Base-by-base conservation (phyloP, 2,888 invertebrate species). In the Mesorhabditis belari region DNA sequence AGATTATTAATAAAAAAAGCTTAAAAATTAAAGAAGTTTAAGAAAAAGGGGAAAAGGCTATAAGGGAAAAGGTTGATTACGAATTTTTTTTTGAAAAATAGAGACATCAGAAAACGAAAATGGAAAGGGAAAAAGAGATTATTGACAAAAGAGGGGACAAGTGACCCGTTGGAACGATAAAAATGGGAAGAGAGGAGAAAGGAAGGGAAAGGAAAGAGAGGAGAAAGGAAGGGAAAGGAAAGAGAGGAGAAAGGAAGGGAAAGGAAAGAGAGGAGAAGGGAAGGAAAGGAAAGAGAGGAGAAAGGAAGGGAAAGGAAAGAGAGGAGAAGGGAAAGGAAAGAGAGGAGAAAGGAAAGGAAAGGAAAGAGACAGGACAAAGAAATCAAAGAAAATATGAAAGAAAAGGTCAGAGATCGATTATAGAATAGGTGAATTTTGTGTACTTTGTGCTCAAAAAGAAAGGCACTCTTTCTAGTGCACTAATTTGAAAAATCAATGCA, bases 21-120 rank as follows among this genome's bases (percentile, higher is more conserved):
- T n/a, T n/a, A n/a, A n/a, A n/a, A n/a, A n/a, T n/a, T 51, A 12
- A 52, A 26, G 25, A 53, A 29, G 28, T 51, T 49, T 19, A 23
- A 58, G 28, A 29, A 50, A 23, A 9, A 26, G 26, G 29, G 28
- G 19, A 26, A 61, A 24, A 25, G 24, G 44, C 44, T 27, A 60
- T 23, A 28, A 12, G 3, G 5, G 19, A 28, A 12, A 28, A 9
- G 5, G 23, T 1, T n/a, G 21, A 17, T 12, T 5, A 24, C 21
- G 25, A 49, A 49, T 25, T n/a, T 57, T 50, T 57, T 50, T 57
- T 49, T 44, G n/a, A 28, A 52, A 51, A 17, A 24, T 26, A 49
- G 23, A 49, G 12, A 24, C 55, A 59, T 54, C 65, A 26, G 25
- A 70, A 67, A 55, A 65, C 62, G 63, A 61, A 70, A 21, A 63